Evolutionary conservation across 2,797 vertebrate genomes (phyloP).

Genomic region (Scolopax rusticola): DNA sequence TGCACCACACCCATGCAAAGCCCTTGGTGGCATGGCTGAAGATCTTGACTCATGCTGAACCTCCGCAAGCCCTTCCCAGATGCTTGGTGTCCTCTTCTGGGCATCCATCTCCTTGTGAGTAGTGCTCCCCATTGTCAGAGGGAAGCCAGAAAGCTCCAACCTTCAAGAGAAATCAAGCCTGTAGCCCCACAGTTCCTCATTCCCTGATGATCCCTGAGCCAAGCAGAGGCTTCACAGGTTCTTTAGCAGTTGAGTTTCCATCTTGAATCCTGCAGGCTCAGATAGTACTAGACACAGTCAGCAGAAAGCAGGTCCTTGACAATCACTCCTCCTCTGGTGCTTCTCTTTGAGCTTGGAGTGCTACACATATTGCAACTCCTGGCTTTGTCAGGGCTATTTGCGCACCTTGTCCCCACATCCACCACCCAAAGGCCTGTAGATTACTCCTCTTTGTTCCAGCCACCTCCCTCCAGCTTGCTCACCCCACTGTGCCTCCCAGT

Average conservation of each 20-base stretch:
- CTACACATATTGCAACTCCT: background rate
- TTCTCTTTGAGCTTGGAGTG: background rate
- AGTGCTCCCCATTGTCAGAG: background rate
- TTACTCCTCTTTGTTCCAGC: background rate
- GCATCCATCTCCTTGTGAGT: background rate
- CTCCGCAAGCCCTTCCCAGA: background rate
- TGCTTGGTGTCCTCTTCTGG: background rate
- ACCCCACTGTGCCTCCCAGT: background rate
- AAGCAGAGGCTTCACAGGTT: background rate
- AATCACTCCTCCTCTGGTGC: rapidly evolving
- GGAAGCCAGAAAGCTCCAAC: background rate
- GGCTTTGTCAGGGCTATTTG: background rate
- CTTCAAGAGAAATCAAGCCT: background rate
- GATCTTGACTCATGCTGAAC: background rate
- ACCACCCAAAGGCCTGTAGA: background rate
- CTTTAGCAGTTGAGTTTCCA: background rate
- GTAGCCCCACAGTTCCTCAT: background rate
- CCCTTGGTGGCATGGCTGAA: rapidly evolving
- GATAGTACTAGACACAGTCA: background rate
- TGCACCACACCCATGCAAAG: background rate
- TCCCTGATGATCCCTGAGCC: background rate
- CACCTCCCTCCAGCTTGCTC: background rate
- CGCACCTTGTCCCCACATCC: background rate
- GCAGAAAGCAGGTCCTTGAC: background rate
- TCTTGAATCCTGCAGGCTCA: background rate